Evolutionary conservation across 2,888 invertebrate species (phyloP), one percentile per base, ranked within the genome.

Genomic region (Harmothoe impar): DNA sequence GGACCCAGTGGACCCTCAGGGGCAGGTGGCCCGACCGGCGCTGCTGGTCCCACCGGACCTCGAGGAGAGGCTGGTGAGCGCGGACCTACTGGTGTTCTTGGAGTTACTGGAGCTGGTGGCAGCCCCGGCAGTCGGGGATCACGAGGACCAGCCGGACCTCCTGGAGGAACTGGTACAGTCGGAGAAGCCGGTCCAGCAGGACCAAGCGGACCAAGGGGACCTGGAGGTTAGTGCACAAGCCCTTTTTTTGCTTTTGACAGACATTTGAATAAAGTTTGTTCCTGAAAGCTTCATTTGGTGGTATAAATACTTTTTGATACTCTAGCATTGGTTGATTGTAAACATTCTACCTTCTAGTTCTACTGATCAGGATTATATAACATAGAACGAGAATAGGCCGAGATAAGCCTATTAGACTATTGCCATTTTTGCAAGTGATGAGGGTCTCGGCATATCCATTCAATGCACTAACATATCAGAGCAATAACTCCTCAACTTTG

Each of bases 111-210:
- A 77, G 35, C 31, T 33, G 10, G 15, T 20, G 91, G 91, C 12
- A 72, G 52, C 5, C 29, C 89, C 77, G 91, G 91, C n/a, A 25
- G 12, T 10, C 54, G 89, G 52, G 92, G 92, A 72, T 89, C 85
- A 33, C 54, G 89, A 54, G 93, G 93, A 81, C 92, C 93, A 5
- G 90, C 86, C 0, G 94, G 94, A 89, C 89, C 90, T 0, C 90
- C 93, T 78, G 92, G 92, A 35, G 78, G 33, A 23, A 91, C 93
- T 91, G 94, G 90, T 20, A 31, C 90, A 23, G 77, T 35, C 23
- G 92, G 92, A 43, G 43, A 72, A 51, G 56, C 31, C 54, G 92
- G 92, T 68, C 78, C 89, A 20, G n/a, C 85, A 89, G 92, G 92
- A 54, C 77, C 84, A 89, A 68, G 91, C n/a, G 94, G 94, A 62